phyloP scores from a whole-genome alignment of 92 coral and sea anemone species.

The Zoanthus solanderi region DNA sequence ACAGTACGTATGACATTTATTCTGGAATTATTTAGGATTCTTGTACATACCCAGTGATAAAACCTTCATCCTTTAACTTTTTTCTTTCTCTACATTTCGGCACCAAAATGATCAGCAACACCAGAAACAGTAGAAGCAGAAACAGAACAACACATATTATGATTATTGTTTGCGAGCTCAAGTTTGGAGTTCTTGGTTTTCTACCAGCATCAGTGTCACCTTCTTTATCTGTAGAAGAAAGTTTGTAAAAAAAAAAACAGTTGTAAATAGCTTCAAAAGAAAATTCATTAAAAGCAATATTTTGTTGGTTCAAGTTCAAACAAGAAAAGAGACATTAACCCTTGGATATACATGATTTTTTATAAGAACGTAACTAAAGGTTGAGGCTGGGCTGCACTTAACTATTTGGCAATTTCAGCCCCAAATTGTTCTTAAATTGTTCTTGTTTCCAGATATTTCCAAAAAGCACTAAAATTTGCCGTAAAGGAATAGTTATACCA shows the following conservation, averaged over 20 bases:
- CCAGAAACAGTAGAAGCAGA: neutral
- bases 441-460: too few species aligned
- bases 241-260: neutral
- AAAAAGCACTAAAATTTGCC: too few species aligned
- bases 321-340: too few species aligned
- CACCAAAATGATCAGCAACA: neutral
- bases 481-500: too few species aligned
- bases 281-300: too few species aligned
- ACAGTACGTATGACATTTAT: neutral
- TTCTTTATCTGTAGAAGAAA: neutral
- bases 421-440: too few species aligned
- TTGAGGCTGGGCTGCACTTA: too few species aligned
- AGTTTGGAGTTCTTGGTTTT: neutral
- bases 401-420: too few species aligned
- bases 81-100: conserved; percentile 26
- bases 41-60: conserved; percentile 18
- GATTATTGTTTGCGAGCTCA: neutral
- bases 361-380: too few species aligned
- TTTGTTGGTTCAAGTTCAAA: too few species aligned
- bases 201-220: too few species aligned
- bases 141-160: neutral
- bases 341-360: too few species aligned
- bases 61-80: conserved; percentile 1
- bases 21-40: neutral
- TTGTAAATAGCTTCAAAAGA: neutral